Evolutionary conservation across 2,113 vertebrate genomes (phyloP), one percentile per base, ranked within the genome.

Genomic region (Cisticola juncidis): DNA sequence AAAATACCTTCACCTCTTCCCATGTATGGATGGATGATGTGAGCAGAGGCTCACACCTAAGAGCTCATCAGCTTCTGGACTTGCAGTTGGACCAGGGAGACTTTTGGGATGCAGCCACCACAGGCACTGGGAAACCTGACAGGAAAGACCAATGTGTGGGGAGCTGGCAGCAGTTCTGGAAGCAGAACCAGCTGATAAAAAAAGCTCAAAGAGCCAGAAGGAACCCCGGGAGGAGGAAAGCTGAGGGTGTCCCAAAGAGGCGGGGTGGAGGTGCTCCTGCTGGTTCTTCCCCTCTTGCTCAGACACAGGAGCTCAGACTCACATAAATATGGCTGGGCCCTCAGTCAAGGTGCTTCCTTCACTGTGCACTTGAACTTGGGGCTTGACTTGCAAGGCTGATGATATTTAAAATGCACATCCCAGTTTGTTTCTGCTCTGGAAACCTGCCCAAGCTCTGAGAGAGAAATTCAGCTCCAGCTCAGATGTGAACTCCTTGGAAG

Each of bases 1-100:
- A 60, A 88, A 56, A 31, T 15, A 35, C 25, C 18, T 66, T 23
- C 11, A 38, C 53, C 12, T 58, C 47, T 66, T 71, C 47, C 18
- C 51, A 29, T 3, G 9, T 7, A 16, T 8, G 29, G 35, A 28
- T 28, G 23, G 35, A 38, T 58, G 29, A 21, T 0, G 0, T 14
- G n/a, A 88, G 71, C 26, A 73, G 33, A 71, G 28, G 17, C 48
- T 76, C 38, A n/a, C 18, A 12, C 51, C 58, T 11, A 17, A 22
- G 25, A 20, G 28, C n/a, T 29, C 10, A 3, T 21, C 31, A 65
- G 28, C 31, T 73, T 78, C 71, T 53, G 47, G 61, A 23, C 45
- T 70, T 45, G 18, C 26, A 18, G 62, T 53, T 76, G 57, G 38
- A 45, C 31, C 44, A n/a, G 44, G 28, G 38, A 58, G n/a, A 17